Evolutionary conservation across 2,797 vertebrate species (phyloP).

Genomic region (Helicolenus hilgendorfi): DNA sequence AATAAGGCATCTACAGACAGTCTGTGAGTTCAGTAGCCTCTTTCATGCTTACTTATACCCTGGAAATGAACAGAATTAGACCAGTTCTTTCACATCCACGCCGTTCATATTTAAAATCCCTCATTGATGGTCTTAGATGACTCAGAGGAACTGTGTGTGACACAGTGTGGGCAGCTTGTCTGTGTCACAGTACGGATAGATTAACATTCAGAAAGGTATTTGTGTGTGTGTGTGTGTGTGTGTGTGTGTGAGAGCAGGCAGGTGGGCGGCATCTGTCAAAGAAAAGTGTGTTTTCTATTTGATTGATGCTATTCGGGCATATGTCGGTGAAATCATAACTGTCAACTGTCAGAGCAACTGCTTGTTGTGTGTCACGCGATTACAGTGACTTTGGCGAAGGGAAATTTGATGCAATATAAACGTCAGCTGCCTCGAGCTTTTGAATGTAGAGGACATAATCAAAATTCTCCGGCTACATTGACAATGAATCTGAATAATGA

Average conservation of each 20-base stretch:
- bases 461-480: neutral
- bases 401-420: neutral
- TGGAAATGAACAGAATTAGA: neutral
- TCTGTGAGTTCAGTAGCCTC: neutral
- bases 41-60: neutral
- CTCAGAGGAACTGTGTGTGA: constrained; percentile 58
- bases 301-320: constrained; percentile 37
- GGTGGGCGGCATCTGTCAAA: constrained; percentile 57
- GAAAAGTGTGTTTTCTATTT: constrained; percentile 42
- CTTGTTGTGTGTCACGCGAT: neutral
- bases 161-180: constrained; percentile 35
- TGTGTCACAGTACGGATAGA: neutral
- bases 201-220: neutral
- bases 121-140: constrained; percentile 35
- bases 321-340: constrained; percentile 8
- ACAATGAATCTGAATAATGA: neutral
- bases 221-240: constrained; percentile 17
- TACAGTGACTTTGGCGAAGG: neutral
- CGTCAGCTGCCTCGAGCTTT: neutral
- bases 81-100: neutral
- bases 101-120: constrained; percentile 3
- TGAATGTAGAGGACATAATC: neutral
- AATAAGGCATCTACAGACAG: constrained; percentile 3
- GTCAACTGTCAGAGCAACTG: constrained; percentile 12
- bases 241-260: constrained; percentile 12